Conservation (phyloP, 2,888 invertebrate species). For the Steinernema carpocapsae region DNA sequence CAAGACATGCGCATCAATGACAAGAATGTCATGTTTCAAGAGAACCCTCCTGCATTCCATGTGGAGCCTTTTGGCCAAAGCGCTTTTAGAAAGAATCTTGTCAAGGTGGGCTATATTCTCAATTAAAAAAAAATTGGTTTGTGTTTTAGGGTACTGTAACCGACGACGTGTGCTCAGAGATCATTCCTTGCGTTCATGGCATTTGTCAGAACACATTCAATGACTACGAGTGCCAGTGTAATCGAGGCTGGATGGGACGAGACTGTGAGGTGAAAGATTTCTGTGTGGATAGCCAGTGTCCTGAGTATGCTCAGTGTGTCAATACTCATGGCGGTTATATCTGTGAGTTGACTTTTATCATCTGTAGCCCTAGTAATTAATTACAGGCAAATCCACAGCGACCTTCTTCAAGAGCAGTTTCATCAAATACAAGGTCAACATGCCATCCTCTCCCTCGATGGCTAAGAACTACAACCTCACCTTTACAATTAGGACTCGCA, state of each 20-base stretch:
- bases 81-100: conserved; percentile 52
- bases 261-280: conserved; percentile 57
- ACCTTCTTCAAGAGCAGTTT: conserved; percentile 51
- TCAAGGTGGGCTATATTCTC: conserved; percentile 48
- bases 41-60: conserved; percentile 45
- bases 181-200: conserved; percentile 81
- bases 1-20: conserved; percentile 65
- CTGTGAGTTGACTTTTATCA: conserved; percentile 39
- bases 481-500: conserved; percentile 42
- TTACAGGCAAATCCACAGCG: conserved; percentile 50
- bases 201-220: conserved; percentile 85
- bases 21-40: conserved; percentile 55
- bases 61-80: conserved; percentile 53
- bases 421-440: conserved; percentile 41
- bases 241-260: conserved; percentile 55
- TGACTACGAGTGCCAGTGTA: conserved; percentile 60
- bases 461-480: conserved; percentile 41
- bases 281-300: conserved; percentile 54
- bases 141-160: conserved; percentile 57
- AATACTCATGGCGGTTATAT: conserved; percentile 57
- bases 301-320: conserved; percentile 51
- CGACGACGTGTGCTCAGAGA: conserved; percentile 57
- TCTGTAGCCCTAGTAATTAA: background rate
- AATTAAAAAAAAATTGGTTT: background rate
- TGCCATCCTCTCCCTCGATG: conserved; percentile 26